Evolutionary conservation across 35 echinoderm and acorn worm genomes (phyloP), one percentile per base, ranked within the genome.

Genomic region (Heliocidaris tuberculata): DNA sequence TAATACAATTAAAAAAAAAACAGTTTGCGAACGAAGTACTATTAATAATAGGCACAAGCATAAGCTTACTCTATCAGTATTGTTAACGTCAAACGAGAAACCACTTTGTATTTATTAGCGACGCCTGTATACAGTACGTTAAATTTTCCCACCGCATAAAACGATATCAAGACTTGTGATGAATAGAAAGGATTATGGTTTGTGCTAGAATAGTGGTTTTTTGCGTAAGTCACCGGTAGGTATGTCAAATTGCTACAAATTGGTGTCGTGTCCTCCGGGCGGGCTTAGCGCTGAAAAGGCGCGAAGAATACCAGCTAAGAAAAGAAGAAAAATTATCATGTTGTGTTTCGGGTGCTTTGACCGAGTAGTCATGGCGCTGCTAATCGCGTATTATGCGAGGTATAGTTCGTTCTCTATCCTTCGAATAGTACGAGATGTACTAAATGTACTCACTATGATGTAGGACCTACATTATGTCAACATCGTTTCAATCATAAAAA

Each of bases 211-310:
- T 27, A 78, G 65, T n/a, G 17, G 60, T 78, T 78, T 78, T 71
- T n/a, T 78, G 5, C 65, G 27, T 24, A 78, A 78, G 65, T 78
- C 65, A 78, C 27, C 27, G 19, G 65, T 78, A 78, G 65, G 65
- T 78, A 78, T 78, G 65, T 78, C 65, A 78, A 78, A 78, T 78
- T 78, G 65, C 65, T 78, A 78, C 65, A 78, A 78, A 78, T 78
- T 78, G 65, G 65, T 24, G 2, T 19, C 65, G 19, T 78, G 27
- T 78, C 65, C 65, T 78, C 65, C 21, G 65, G 65, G 65, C 27
- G 65, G 21, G 17, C 7, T 78, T 78, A 78, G 65, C 17, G 65
- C 65, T 78, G 21, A 78, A 78, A 78, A 78, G 65, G 65, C 65
- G 65, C 65, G 65, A 78, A 78, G 7, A 71, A 29, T 4, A 78